phyloP scores from a whole-genome alignment of 1,140 invertebrate genomes.

The Aphaenogaster rudis region DNA sequence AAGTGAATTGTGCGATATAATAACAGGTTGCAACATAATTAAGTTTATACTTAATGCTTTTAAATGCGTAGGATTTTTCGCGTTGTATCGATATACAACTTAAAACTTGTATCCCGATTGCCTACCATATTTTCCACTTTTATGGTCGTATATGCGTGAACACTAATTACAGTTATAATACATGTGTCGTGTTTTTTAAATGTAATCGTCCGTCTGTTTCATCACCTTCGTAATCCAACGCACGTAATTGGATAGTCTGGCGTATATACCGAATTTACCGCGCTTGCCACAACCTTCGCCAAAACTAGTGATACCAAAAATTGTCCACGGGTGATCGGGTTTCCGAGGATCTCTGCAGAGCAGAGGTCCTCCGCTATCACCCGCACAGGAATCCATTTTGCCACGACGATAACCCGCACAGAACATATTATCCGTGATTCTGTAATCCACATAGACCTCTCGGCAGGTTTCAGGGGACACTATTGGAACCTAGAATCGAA shows the following conservation, averaged over 20 bases:
- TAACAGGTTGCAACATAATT: constrained; percentile 29
- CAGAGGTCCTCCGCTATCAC: constrained; percentile 95
- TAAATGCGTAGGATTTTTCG: not conserved
- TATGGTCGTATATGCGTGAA: not conserved
- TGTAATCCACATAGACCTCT: constrained; percentile 92
- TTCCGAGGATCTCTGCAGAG: constrained; percentile 89
- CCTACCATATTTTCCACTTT: not conserved
- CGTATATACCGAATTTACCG: constrained; percentile 97
- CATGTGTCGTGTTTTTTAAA: constrained; percentile 20
- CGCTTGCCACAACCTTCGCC: constrained; percentile 97
- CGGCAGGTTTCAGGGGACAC: constrained; percentile 92
- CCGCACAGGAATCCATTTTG: constrained; percentile 94
- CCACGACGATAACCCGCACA: constrained; percentile 94
- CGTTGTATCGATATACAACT: not conserved
- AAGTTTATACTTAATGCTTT: not conserved
- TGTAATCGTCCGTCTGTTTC: constrained; percentile 78
- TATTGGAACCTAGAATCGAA: constrained; percentile 90
- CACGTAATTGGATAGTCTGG: constrained; percentile 94
- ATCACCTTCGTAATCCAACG: constrained; percentile 93
- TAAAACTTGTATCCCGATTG: not conserved
- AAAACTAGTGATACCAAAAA: constrained; percentile 97
- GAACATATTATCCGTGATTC: constrained; percentile 96
- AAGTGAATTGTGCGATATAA: constrained; percentile 49
- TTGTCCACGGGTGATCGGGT: constrained; percentile 89
- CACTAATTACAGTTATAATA: constrained; percentile 42